Evolutionary conservation across 2,888 invertebrate genomes (phyloP).

Genomic region (Tetramorium bicarinatum): DNA sequence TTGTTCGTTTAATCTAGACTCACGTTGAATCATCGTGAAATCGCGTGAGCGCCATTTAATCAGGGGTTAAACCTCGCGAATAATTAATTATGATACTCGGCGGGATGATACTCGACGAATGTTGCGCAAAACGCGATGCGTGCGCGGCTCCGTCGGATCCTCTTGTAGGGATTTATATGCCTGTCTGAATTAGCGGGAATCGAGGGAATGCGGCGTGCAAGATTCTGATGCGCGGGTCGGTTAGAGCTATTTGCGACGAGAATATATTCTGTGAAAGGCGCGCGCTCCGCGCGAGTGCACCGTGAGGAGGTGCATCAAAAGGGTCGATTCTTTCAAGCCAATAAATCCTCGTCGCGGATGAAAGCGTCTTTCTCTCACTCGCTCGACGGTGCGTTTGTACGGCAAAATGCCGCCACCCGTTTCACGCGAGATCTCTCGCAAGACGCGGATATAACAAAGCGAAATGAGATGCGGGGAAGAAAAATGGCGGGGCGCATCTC

Average conservation of each 20-base stretch:
- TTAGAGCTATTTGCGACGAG: constrained; percentile 39
- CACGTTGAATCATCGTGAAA: constrained; percentile 26
- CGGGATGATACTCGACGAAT: not conserved
- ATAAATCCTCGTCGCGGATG: constrained; percentile 69
- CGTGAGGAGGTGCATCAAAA: constrained; percentile 57
- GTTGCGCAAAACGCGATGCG: constrained; percentile 56
- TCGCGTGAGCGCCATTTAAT: constrained; percentile 37
- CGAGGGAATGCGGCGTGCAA: constrained; percentile 34
- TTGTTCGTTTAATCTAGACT: not conserved
- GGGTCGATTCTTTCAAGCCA: constrained; percentile 68
- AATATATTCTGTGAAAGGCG: constrained; percentile 62
- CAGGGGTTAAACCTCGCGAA: constrained; percentile 31
- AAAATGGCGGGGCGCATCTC: constrained; percentile 15
- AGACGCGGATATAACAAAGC: constrained; percentile 40
- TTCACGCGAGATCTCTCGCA: constrained; percentile 36
- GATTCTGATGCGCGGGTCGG: constrained; percentile 33
- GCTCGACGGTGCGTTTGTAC: constrained; percentile 11
- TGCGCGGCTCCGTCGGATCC: not conserved
- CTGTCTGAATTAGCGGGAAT: constrained; percentile 62
- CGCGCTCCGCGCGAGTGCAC: constrained; percentile 45
- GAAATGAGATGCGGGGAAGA: constrained; percentile 55
- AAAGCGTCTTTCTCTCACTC: constrained; percentile 57
- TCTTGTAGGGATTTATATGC: constrained; percentile 55
- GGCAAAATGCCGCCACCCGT: constrained; percentile 10
- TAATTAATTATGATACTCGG: constrained; percentile 60